Evolutionary conservation across 2,888 invertebrate species (phyloP).

Genomic region (Perizoma flavofasciatum): DNA sequence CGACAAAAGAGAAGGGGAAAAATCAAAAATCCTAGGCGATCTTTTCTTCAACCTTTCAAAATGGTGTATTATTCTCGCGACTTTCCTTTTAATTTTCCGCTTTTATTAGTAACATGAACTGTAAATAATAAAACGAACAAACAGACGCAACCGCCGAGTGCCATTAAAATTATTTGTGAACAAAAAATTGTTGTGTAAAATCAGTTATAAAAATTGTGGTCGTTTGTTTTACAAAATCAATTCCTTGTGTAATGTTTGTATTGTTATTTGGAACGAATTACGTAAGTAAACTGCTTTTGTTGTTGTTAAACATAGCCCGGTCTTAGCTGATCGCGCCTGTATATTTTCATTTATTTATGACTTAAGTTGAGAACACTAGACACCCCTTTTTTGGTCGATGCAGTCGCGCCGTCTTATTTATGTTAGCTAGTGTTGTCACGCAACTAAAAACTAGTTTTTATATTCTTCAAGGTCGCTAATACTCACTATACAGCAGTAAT

Average conservation of each 20-base stretch:
- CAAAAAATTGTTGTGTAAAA: slow-evolving; percentile 39
- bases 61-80: slow-evolving; percentile 78
- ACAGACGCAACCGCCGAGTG: slow-evolving; percentile 40
- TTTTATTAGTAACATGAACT: slow-evolving; percentile 67
- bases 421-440: slow-evolving; percentile 37
- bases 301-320: slow-evolving; percentile 59
- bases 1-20: slow-evolving; percentile 54
- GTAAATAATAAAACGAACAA: slow-evolving; percentile 51
- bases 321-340: slow-evolving; percentile 23
- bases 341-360: slow-evolving; percentile 5
- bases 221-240: slow-evolving; percentile 56
- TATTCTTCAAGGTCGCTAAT: slow-evolving; percentile 34
- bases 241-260: slow-evolving; percentile 72
- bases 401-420: slow-evolving; percentile 27
- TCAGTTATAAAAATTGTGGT: slow-evolving; percentile 35
- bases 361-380: neutral
- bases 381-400: slow-evolving; percentile 14
- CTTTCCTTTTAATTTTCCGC: slow-evolving; percentile 69
- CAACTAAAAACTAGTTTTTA: slow-evolving; percentile 37
- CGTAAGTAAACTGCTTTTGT: slow-evolving; percentile 73
- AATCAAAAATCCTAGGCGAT: slow-evolving; percentile 65
- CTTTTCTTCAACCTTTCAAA: slow-evolving; percentile 78
- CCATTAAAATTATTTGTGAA: slow-evolving; percentile 51
- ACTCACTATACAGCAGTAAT: slow-evolving; percentile 32
- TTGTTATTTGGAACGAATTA: slow-evolving; percentile 74